Conservation (phyloP, 92 coral and sea anemone species). For the Porites cylindrica region DNA sequence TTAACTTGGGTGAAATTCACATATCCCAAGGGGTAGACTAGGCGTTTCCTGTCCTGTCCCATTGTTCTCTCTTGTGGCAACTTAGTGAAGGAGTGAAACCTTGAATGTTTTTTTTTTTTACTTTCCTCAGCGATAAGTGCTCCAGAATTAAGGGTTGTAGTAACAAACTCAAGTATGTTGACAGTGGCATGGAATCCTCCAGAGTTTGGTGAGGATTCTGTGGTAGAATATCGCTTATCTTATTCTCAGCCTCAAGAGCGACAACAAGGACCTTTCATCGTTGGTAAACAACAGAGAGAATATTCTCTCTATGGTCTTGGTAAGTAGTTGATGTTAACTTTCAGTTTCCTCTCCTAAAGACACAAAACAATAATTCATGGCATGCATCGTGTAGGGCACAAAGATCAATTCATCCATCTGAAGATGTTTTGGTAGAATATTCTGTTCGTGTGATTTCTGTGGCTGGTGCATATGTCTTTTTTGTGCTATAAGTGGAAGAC, state of each 20-base stretch:
- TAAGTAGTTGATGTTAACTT: constrained; percentile 31
- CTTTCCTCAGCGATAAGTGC: constrained; percentile 75
- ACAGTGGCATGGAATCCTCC: constrained; percentile 73
- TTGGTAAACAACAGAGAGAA: constrained; percentile 34
- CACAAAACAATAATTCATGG: too few species aligned
- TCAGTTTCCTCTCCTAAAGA: too few species aligned
- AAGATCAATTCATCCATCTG: too few species aligned
- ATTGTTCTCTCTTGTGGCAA: neutral
- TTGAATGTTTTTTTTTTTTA: neutral
- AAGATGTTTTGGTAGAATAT: too few species aligned
- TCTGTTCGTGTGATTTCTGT: too few species aligned
- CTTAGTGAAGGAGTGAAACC: neutral
- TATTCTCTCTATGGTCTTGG: constrained; percentile 57
- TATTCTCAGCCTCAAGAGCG: constrained; percentile 40
- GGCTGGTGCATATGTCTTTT: too few species aligned
- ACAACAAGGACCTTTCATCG: constrained; percentile 43
- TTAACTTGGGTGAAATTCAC: too few species aligned
- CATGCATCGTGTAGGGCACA: too few species aligned
- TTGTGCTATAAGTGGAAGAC: too few species aligned
- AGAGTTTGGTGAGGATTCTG: constrained; percentile 57
- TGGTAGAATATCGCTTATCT: constrained; percentile 67
- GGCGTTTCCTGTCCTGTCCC: too few species aligned
- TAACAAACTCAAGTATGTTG: constrained; percentile 55
- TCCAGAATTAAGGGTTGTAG: constrained; percentile 49
- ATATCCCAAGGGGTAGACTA: too few species aligned